phyloP scores from a whole-genome alignment of 2,888 invertebrate species.

The Morpho achilles region DNA sequence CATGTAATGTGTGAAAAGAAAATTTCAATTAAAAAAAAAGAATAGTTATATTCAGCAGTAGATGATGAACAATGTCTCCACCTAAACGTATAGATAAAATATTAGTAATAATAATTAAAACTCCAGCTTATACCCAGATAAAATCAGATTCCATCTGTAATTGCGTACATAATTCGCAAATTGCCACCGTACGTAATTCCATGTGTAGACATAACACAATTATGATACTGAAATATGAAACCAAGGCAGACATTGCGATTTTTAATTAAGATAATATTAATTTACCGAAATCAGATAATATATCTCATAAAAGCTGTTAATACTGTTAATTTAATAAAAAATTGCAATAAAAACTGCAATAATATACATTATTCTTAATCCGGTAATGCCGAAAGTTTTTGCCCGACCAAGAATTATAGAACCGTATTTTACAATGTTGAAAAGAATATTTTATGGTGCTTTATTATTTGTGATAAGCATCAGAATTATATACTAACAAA shows the following conservation, averaged over 20 bases:
- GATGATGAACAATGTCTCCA: too few relatives aligned
- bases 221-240: slow-evolving; percentile 25
- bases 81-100: neutral
- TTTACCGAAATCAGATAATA: slow-evolving; percentile 21
- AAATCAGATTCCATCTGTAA: slow-evolving; percentile 22
- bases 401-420: too few relatives aligned
- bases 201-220: slow-evolving; percentile 20
- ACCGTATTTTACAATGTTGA: too few relatives aligned
- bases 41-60: too few relatives aligned
- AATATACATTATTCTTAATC: neutral
- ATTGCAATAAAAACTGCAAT: neutral
- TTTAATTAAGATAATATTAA: slow-evolving; percentile 29
- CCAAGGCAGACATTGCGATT: slow-evolving; percentile 22
- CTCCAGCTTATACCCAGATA: slow-evolving; percentile 20
- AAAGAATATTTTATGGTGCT: too few relatives aligned
- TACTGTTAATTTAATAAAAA: slow-evolving; percentile 7
- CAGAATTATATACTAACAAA: too few relatives aligned
- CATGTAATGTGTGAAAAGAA: too few relatives aligned
- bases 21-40: too few relatives aligned
- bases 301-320: slow-evolving; percentile 5
- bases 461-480: too few relatives aligned
- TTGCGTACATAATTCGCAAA: slow-evolving; percentile 22
- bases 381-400: too few relatives aligned
- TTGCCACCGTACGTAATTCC: slow-evolving; percentile 21
- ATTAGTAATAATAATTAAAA: slow-evolving; percentile 14